Conservation (phyloP, 2,113 vertebrate species). For the Caracal caracal region DNA sequence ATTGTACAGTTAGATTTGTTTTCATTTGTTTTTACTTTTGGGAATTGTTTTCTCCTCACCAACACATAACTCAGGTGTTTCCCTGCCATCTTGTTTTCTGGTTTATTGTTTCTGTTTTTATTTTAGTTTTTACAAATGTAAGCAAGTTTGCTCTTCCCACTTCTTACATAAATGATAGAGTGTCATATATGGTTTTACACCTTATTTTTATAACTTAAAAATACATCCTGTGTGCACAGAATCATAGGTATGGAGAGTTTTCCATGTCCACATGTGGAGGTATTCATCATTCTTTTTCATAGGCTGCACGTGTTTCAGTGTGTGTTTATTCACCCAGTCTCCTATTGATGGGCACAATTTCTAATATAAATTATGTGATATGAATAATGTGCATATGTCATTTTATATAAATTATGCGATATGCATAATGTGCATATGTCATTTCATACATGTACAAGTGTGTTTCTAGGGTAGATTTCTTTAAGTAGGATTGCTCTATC, state of each 20-base stretch:
- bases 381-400: not conserved
- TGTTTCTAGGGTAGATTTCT: not conserved
- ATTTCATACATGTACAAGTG: not conserved
- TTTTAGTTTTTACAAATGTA: not conserved
- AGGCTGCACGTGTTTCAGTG: not conserved
- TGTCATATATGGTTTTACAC: not conserved
- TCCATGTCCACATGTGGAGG: not conserved
- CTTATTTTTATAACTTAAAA: not conserved
- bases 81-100: not conserved
- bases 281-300: not conserved
- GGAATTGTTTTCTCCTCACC: not conserved
- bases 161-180: not conserved
- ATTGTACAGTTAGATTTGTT: not conserved
- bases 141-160: too few species aligned
- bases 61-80: not conserved
- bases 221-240: not conserved
- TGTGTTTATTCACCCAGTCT: not conserved
- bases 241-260: not conserved
- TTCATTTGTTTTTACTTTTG: not conserved
- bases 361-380: not conserved
- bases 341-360: not conserved
- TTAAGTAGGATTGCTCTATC: not conserved
- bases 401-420: not conserved
- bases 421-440: not conserved
- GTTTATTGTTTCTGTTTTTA: not conserved